phyloP scores from a whole-genome alignment of 2,797 vertebrate species.

The Avahi laniger region DNA sequence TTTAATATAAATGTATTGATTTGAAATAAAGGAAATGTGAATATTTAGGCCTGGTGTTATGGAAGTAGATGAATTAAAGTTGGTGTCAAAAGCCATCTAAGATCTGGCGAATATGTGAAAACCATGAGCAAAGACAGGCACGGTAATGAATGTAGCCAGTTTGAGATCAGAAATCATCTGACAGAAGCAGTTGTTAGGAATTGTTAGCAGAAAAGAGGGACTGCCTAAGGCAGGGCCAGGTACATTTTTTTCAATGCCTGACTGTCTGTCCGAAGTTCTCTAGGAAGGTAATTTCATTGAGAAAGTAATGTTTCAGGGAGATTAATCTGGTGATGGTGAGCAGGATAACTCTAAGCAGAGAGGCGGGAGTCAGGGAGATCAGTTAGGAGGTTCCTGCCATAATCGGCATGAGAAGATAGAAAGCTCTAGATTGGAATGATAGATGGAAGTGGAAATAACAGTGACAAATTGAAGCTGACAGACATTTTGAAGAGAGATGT shows the following conservation, averaged over 20 bases:
- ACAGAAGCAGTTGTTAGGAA: not conserved
- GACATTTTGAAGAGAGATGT: not conserved
- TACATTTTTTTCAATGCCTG: not conserved
- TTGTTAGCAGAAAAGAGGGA: not conserved
- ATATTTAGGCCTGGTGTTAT: conserved; percentile 32
- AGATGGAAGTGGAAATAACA: not conserved
- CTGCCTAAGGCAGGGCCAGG: not conserved
- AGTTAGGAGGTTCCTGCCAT: not conserved
- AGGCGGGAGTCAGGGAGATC: not conserved
- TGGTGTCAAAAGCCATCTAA: not conserved
- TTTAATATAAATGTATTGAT: not conserved
- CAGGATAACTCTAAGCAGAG: conserved; percentile 9
- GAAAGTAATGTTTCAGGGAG: conserved; percentile 41
- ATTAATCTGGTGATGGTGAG: not conserved
- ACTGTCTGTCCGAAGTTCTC: not conserved
- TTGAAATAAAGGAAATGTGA: conserved; percentile 38
- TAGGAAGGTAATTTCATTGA: conserved; percentile 7
- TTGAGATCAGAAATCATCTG: conserved; percentile 6
- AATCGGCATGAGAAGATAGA: conserved; percentile 24
- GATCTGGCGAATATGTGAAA: not conserved
- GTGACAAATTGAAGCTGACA: not conserved
- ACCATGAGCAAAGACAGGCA: not conserved
- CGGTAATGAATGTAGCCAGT: not conserved
- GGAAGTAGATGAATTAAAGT: not conserved
- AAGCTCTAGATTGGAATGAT: not conserved